phyloP scores from a whole-genome alignment of 2,113 vertebrate genomes.

The Mustela lutreola region DNA sequence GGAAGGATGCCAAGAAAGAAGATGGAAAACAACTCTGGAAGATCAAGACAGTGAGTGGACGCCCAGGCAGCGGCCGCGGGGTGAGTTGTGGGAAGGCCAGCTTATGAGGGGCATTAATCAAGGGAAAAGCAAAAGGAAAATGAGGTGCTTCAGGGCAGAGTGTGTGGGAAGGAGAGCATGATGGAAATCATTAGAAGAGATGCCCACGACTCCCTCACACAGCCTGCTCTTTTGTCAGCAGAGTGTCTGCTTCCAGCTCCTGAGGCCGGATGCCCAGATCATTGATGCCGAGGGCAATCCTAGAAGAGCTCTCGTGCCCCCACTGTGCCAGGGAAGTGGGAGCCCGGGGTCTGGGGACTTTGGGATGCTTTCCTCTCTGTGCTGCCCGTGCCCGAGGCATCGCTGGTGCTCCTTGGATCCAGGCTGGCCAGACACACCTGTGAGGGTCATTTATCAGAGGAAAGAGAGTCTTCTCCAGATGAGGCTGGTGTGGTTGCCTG shows the following conservation, averaged over 20 bases:
- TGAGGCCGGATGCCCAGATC: constrained; percentile 72
- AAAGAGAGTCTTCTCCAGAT: neutral
- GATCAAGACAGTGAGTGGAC: constrained; percentile 4
- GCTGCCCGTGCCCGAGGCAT: neutral
- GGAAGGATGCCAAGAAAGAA: neutral
- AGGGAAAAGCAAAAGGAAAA: constrained; percentile 81
- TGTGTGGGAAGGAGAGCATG: constrained; percentile 77
- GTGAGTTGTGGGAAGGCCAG: constrained; percentile 57
- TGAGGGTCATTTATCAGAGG: neutral
- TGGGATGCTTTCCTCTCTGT: neutral
- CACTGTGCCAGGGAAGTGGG: constrained; percentile 49
- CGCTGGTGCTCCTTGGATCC: neutral
- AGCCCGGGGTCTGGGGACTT: neutral
- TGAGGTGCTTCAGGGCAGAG: constrained; percentile 78
- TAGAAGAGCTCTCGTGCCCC: constrained; percentile 44
- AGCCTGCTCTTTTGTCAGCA: constrained; percentile 75
- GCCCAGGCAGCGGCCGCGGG: neutral
- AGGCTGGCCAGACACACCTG: neutral
- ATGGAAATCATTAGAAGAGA: constrained; percentile 73
- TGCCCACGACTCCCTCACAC: neutral
- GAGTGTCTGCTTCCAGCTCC: constrained; percentile 62
- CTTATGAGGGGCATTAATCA: constrained; percentile 82
- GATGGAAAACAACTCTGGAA: neutral
- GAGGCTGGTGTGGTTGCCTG: neutral
- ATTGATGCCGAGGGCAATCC: constrained; percentile 68